Evolutionary conservation across 2,888 invertebrate genomes (phyloP), one percentile per base, ranked within the genome.

Genomic region (Metellina segmentata): DNA sequence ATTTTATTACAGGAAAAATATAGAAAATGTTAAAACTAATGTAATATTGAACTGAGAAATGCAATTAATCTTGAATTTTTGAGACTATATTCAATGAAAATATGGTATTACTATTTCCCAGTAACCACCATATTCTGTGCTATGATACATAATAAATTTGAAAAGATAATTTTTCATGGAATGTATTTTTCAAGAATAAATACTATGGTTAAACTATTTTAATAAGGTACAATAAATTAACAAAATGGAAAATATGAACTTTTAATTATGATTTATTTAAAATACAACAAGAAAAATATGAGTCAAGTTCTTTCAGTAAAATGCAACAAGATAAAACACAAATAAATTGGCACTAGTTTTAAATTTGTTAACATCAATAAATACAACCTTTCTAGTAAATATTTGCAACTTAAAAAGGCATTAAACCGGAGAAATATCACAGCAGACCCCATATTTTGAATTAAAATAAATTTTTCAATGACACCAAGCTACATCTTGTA

Each of bases 401-500:
- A 16, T 16, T 61, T 61, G 61, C 61, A 61, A 16, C 5, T 61
- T 8, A 61, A 34, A 34, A 34, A 34, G 34, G 11, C 16, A 61
- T 61, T 16, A 61, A 11, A 61, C 61, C 11, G 1, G 11, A 61
- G 8, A 9, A 61, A 61, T 61, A 61, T 61, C 61, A 61, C 61
- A 61, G 16, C 16, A 61, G 61, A 61, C 16, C 11, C 11, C 11
- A 61, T 5, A 61, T 16, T 16, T 61, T 61, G 16, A 61, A 61
- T 34, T 34, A 34, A 61, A 16, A 61, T 5, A 7, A 61, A 61
- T 16, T n/a, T 71, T 16, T 90, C 51, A 91, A 7, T 87, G 75
- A 86, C 99, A 99, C 98, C 98, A 99, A 53, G 96, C 96, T 6
- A 95, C 93, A 94, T 99, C 98, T 92, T 96, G 95, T 93, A 96